Evolutionary conservation across 1,140 invertebrate species (phyloP), one percentile per base, ranked within the genome.

Genomic region (Euwallacea similis): DNA sequence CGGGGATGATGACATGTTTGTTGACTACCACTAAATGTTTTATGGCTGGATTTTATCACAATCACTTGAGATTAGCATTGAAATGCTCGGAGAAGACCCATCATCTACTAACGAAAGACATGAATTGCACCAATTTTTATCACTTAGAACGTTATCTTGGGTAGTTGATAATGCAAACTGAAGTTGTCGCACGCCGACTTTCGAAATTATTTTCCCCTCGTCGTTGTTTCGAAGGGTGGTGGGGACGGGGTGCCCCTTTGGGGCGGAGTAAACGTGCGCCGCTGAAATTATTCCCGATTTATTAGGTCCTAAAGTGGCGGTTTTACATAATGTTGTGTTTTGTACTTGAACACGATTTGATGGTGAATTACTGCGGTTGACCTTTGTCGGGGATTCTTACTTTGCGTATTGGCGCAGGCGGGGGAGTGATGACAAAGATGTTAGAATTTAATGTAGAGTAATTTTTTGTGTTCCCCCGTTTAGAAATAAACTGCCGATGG

Each of bases 1-100:
- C 33, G 80, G 78, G 1, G 81, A 82, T 41, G 80, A 77, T 80
- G 81, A 81, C 50, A 47, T 76, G 13, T 42, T 58, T 58, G 55
- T 56, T 33, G 21, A 33, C 21, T 33, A 33, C 21, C 21, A 33
- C 21, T 33, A 33, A 33, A 11, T 50, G 47, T 33, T 33, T 33
- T 33, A 33, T 33, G 21, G 21, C 4, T 33, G 21, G 21, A 33
- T 33, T 33, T 33, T 33, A 33, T 33, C 21, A 33, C 21, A 33
- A 33, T 33, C 21, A 33, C 21, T 33, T 4, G 21, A 33, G 21
- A 33, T 33, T 33, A 33, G 21, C 21, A 33, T 33, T 33, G 21
- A 33, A 33, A 33, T 33, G 21, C 21, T 33, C 46, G 46, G 46
- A 50, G 46, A 50, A 50, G 13, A 50, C 9, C 21, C 21, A 33